Conservation (phyloP, 2,888 invertebrate genomes). For the Rhorus exstirpatorius region DNA sequence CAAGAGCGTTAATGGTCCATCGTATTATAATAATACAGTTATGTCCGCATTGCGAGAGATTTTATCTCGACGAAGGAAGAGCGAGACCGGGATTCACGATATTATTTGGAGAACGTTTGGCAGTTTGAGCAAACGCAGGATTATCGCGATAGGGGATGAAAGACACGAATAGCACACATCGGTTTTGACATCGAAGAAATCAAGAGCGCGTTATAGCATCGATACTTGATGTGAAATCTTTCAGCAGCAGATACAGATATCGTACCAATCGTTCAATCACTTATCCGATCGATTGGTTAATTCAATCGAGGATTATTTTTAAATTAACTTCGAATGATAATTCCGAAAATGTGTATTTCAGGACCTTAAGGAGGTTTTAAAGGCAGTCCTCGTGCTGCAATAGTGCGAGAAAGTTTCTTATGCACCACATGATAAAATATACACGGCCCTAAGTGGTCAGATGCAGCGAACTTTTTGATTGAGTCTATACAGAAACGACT, state of each 20-base stretch:
- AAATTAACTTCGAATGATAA: no score
- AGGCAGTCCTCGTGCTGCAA: no score
- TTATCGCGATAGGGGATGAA: constrained; percentile 9
- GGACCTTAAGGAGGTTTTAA: no score
- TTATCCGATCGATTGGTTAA: neutral
- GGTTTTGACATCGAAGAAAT: neutral
- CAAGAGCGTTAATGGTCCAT: constrained; percentile 79
- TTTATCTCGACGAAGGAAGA: constrained; percentile 21
- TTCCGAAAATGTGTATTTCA: no score
- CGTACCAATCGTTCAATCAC: neutral
- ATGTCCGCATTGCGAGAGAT: constrained; percentile 11
- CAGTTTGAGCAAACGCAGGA: neutral
- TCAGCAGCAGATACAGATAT: neutral
- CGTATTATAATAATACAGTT: constrained; percentile 63
- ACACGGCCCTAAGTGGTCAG: no score
- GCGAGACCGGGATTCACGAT: neutral
- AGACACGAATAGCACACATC: neutral
- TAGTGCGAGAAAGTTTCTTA: no score
- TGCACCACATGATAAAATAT: no score
- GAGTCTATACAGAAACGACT: no score
- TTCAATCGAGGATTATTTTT: no score
- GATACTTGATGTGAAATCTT: neutral
- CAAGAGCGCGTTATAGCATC: no score
- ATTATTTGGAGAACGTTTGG: neutral
- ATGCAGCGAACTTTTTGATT: no score